phyloP scores from a whole-genome alignment of 2,113 vertebrate species.

The Petroica traversi region DNA sequence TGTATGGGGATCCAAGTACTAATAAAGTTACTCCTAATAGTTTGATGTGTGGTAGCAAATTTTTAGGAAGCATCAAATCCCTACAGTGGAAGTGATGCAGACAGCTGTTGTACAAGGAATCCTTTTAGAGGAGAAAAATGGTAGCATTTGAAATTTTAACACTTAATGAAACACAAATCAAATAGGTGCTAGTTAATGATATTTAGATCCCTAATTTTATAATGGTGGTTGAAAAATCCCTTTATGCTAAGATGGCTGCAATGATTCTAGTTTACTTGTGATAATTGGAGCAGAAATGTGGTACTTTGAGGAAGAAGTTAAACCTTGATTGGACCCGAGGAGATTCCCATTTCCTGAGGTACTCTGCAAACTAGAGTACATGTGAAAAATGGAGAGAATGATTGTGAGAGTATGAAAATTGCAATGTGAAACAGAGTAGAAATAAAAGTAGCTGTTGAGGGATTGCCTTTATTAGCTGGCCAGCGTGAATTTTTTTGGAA shows the following conservation, averaged over 20 bases:
- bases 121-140: background rate
- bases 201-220: background rate
- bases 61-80: background rate
- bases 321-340: background rate
- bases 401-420: background rate
- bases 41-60: background rate
- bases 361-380: background rate
- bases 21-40: background rate
- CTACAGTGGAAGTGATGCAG: background rate
- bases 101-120: background rate
- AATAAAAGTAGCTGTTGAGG: background rate
- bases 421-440: background rate
- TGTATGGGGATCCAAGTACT: background rate
- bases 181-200: background rate
- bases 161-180: background rate
- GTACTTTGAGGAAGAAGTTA: background rate
- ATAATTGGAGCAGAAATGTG: background rate
- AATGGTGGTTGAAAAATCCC: background rate
- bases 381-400: background rate
- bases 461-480: background rate
- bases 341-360: background rate
- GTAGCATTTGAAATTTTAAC: background rate
- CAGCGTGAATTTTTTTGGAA: background rate
- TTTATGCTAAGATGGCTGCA: background rate
- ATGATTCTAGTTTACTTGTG: background rate